Base-by-base conservation (phyloP, 1,140 invertebrate species). In the Temnothorax longispinosus region DNA sequence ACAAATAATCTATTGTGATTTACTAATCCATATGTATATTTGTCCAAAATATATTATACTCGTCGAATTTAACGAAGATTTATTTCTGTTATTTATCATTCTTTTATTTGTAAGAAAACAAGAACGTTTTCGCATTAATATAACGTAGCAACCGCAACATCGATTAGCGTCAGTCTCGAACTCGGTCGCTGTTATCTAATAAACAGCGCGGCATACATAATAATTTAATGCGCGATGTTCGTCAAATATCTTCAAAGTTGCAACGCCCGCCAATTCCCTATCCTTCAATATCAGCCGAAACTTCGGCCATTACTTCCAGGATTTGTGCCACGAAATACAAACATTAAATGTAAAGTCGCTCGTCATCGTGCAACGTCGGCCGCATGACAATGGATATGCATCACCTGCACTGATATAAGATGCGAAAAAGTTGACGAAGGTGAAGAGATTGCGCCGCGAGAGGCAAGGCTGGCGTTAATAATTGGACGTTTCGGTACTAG, bases 181-280 rank as follows among this genome's bases (percentile, higher is more conserved):
- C 32, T 71, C 21, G 6, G 50, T 18, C 21, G 50, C 44, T 27
- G n/a, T 52, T 13, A 38, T 67, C 32, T 82, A 71, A 82, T 71
- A 81, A 71, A 81, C 77, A 67, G 7, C 35, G 32, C 11, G 15
- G 35, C 60, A 0, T 69, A 67, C 38, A 81, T 71, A 32, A 82
- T 71, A 82, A 58, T 58, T 38, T 58, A 71, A 69, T 71, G 35
- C 10, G 7, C 35, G 47, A 80, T 15, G 32, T 67, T 67, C 32
- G 35, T 47, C 62, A 72, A 58, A 72, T 72, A 72, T 38, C 38
- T 38, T 56, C 18, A 7, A 82, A 82, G 67, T 82, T 82, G 80
- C 60, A 65, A 32, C 32, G 18, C 27, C 27, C 47, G 7, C 50
- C 50, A 82, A 58, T 82, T 82, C 52, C 47, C 58, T 15, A 27